Base-by-base conservation (phyloP, 1,140 invertebrate genomes). In the Eciton burchellii region DNA sequence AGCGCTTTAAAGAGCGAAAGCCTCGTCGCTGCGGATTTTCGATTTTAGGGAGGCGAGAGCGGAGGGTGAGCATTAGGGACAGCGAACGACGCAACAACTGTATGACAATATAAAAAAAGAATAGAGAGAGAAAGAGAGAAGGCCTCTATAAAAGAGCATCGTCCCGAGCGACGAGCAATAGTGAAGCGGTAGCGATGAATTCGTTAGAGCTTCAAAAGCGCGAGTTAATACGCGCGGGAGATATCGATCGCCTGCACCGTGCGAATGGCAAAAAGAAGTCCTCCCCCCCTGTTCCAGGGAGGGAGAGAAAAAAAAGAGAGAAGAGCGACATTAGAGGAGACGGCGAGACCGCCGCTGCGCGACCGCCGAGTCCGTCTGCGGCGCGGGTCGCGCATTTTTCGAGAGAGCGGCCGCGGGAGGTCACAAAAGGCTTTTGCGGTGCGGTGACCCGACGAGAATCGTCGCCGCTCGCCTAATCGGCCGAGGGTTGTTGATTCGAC, bases 351-450 rank as follows among this genome's bases (percentile, higher is more conserved):
- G 79, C 24, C 81, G 72, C 81, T 79, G 77, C 85, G 54, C 12
- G 57, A 24, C 41, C 81, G 84, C n/a, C n/a, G n/a, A n/a, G n/a
- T 84, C 73, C 84, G 65, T 52, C 62, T 86, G n/a, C n/a, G 52
- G 84, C 84, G 63, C 72, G 77, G n/a, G 83, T 71, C 84, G 54
- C 72, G 21, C 62, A 57, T 45, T 16, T 47, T 66, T 26, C 47
- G 68, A 5, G 73, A 81, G 49, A 76, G 56, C 52, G 49, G 74
- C 62, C 81, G 74, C 62, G 56, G 62, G 21, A 43, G n/a, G n/a
- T n/a, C 70, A 87, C 82, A 87, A 87, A 87, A 87, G 86, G 62
- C 86, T 81, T 83, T 84, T 87, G 85, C n/a, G n/a, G n/a, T 70
- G 77, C 73, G 73, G 49, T 82, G 85, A 88, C 82, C 86, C 71